phyloP scores from a whole-genome alignment of 2,113 vertebrate species.

The Forbesichthys agassizii region DNA sequence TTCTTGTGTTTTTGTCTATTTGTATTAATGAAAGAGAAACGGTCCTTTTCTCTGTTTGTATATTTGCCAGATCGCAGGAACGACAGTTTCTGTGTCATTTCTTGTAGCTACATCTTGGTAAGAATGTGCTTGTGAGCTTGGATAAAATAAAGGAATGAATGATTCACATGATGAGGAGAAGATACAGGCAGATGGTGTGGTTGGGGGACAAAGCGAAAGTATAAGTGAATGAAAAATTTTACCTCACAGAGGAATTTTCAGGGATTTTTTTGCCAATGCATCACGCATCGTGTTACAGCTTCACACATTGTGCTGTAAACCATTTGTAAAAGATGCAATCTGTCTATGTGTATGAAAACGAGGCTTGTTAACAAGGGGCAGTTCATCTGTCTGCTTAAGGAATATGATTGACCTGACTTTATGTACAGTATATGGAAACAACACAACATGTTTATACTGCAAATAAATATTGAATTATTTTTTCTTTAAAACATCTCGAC shows the following conservation, averaged over 20 bases:
- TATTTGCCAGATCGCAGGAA: constrained; percentile 73
- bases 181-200: constrained; percentile 4
- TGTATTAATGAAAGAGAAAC: constrained; percentile 71
- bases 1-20: constrained; percentile 70
- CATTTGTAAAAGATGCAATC: constrained; percentile 83
- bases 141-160: constrained; percentile 3
- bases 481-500: constrained; percentile 85
- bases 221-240: constrained; percentile 77
- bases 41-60: constrained; percentile 73
- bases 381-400: constrained; percentile 89
- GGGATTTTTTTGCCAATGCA: constrained; percentile 92
- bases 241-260: constrained; percentile 97
- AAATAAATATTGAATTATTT: constrained; percentile 99
- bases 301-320: constrained; percentile 85
- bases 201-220: constrained; percentile 43
- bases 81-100: constrained; percentile 72
- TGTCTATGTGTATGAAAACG: constrained; percentile 82
- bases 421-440: constrained; percentile 86
- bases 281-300: constrained; percentile 88
- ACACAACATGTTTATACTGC: constrained; percentile 97
- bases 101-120: constrained; percentile 74
- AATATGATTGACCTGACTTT: constrained; percentile 84
- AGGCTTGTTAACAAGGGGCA: constrained; percentile 83
- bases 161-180: neutral
- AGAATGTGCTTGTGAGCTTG: constrained; percentile 51